phyloP scores from a whole-genome alignment of 2,888 invertebrate genomes.

The Xanthorhoe spadicearia region DNA sequence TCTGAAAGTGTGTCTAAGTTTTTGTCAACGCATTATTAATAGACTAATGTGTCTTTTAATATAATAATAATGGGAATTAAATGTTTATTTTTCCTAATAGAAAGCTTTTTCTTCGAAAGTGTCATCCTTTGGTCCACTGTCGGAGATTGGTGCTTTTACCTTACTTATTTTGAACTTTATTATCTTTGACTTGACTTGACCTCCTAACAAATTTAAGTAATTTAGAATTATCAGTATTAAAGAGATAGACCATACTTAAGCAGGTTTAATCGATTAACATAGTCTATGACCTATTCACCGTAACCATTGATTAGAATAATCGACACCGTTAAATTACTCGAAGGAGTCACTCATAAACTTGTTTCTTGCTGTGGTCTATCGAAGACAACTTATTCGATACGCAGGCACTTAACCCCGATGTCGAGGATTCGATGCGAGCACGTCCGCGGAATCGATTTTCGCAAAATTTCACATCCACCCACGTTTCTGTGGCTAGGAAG shows the following conservation, averaged over 20 bases:
- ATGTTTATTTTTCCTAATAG: no score
- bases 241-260: conserved; percentile 21
- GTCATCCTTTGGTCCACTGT: no score
- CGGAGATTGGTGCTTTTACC: no score
- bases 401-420: conserved; percentile 71
- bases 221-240: neutral
- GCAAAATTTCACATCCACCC: conserved; percentile 72
- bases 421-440: conserved; percentile 69
- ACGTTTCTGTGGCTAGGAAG: conserved; percentile 49
- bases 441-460: conserved; percentile 70
- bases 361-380: conserved; percentile 33
- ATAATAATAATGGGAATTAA: no score
- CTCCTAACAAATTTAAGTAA: neutral
- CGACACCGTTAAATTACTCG: conserved; percentile 41
- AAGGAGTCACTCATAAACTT: conserved; percentile 40
- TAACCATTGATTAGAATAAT: conserved; percentile 43
- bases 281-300: conserved; percentile 34
- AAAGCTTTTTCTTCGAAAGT: no score
- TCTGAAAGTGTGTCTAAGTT: no score
- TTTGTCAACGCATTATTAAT: no score
- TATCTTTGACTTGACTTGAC: no score
- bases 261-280: conserved; percentile 29
- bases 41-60: no score
- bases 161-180: no score
- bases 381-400: conserved; percentile 67